Base-by-base conservation (phyloP, 2,797 vertebrate genomes). In the Acipenser transmontanus region DNA sequence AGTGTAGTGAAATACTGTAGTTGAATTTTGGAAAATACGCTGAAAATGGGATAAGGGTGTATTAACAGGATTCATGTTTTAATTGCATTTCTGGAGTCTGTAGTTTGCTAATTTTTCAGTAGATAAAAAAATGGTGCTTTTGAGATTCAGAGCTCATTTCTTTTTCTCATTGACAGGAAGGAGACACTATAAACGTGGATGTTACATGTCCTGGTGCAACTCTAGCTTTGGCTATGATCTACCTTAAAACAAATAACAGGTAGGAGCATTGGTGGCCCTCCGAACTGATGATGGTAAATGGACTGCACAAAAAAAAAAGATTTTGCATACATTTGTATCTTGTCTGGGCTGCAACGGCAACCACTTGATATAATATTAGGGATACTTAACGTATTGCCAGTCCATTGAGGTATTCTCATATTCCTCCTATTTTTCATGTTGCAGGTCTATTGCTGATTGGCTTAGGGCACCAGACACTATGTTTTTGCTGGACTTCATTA, bases 161-260 rank as follows among this genome's bases (percentile, higher is more conserved):
- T 4, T 0, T 71, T 70, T 62, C 79, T 54, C 80, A 77, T 81
- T 71, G 7, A 47, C 73, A 99, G 97, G 97, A 99, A 79, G 97
- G 97, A 50, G 97, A 99, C 80, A 97, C 94, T 17, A 98, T 99
- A 74, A 99, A 99, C 0, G 96, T 99, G 69, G 97, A 99, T 0
- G 97, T 99, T 69, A 99, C 97, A 0, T 98, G 96, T 80, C 96
- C 96, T 0, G 97, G 97, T 8, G 97, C 97, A 59, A 99, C 96
- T 0, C 86, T 99, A 4, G 97, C 97, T 0, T 88, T 99, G 54
- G 97, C 97, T 49, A 98, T 99, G 96, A 99, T 99, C 83, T 99
- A 99, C 84, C 82, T 99, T 34, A 99, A 99, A 87, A 99, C 97
- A 68, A 99, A 99, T 75, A 99, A 99, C 88, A 94, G 94, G 97